Percentiles rank a stretch among this genome's conserved stretches.
Evolutionary conservation across 1,140 invertebrate genomes (phyloP).

Genomic region (Arion vulgaris): DNA sequence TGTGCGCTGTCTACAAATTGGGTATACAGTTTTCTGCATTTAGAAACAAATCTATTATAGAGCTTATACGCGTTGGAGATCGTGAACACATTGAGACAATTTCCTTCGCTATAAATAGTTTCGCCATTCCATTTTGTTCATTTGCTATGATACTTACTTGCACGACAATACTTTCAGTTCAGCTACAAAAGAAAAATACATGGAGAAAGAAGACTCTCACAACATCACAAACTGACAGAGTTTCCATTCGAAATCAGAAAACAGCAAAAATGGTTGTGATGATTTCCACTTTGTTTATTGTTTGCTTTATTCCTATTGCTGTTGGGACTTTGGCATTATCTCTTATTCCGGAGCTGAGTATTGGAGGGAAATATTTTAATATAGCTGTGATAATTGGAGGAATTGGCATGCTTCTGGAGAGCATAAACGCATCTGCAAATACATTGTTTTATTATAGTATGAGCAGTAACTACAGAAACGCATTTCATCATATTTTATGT

Average conservation of each 20-base stretch:
- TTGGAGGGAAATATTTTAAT: background rate
- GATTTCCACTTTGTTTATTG: background rate
- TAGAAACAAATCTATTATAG: background rate
- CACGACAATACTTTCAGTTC: background rate
- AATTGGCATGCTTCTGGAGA: background rate
- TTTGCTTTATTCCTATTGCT: background rate
- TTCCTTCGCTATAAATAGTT: too few relatives aligned
- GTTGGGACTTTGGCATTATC: background rate
- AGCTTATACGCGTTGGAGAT: background rate
- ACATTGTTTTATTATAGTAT: background rate
- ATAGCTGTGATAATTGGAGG: background rate
- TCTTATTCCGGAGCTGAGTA: background rate
- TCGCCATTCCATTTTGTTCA: background rate
- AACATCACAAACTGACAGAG: background rate
- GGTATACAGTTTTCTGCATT: background rate
- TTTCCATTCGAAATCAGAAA: background rate
- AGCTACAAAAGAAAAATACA: background rate
- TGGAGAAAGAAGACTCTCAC: background rate
- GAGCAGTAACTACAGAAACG: background rate
- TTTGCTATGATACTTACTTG: background rate
- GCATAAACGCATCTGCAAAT: background rate
- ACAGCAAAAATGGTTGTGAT: background rate
- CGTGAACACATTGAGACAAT: too few relatives aligned
- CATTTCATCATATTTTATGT: background rate
- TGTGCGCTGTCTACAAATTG: background rate